Base-by-base conservation (phyloP, 2,888 invertebrate species). In the Malthinus seriepunctatus region DNA sequence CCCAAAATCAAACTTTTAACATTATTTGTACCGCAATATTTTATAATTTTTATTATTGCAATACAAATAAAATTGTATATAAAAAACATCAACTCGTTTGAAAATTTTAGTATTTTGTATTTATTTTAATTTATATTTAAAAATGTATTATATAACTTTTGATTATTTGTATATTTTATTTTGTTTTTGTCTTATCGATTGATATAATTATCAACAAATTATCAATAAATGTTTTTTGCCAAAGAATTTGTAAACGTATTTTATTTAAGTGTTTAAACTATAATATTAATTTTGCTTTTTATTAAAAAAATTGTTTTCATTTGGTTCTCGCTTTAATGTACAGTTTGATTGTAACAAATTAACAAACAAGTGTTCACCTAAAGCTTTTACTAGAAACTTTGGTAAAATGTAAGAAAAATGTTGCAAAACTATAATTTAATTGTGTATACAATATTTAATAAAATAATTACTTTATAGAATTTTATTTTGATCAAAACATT, bases 171-270 rank as follows among this genome's bases (percentile, higher is more conserved):
- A 45, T 46, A 42, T 44, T 32, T 51, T 54, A 46, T 54, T 45
- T 47, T 54, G 38, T 48, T 35, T 51, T 42, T 9, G 23, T 51
- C 33, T 10, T 32, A 15, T 54, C 15, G 38, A 47, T 33, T 48
- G 33, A 34, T 39, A 12, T 15, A 23, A 23, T 23, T 23, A 5
- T 23, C 23, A 3, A 23, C 23, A 51, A 35, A 45, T 37, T 32
- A 23, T 51, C 51, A 52, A 52, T 52, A 52, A 52, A 52, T 52
- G 52, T 52, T 54, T 47, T 51, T 54, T 42, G 54, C 54, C 54
- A 54, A 54, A 54, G 54, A 54, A 54, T 54, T 38, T 32, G 39
- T 54, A 46, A 46, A 46, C 9, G 37, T 52, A 52, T 52, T 52
- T 52, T 32, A 32, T 46, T 12, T 46, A 23, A 32, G 32, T 46